Evolutionary conservation across 1,140 invertebrate genomes (phyloP), one percentile per base, ranked within the genome.

Genomic region (Stegodyphus mimosarum): DNA sequence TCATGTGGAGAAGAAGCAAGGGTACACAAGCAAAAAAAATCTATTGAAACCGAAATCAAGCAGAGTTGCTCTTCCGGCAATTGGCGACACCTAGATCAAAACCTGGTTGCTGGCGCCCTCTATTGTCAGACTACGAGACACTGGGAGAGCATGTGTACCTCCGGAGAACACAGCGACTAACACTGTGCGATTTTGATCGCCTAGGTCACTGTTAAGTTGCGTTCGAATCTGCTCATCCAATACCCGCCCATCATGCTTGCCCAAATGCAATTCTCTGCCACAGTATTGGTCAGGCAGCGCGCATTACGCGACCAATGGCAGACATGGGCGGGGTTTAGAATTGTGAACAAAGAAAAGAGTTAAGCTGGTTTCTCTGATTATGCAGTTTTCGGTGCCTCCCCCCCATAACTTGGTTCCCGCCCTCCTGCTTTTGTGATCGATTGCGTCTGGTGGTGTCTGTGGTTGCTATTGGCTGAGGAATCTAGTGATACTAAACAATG

Each of bases 201-300:
- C 49, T 63, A 70, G 72, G n/a, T 75, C 49, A 64, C 50, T 84
- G 72, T 75, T 69, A 84, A 71, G 53, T 51, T 18, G 17, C 81
- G 60, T 52, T 84, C 71, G 72, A 51, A 11, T 73, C 79, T 81
- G 79, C 79, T 81, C 79, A 81, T 75, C 81, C 81, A 84, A 84
- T 84, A 73, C 81, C 71, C 81, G 81, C 81, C 81, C 60, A 74
- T 84, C 81, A 84, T 75, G 81, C 73, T 75, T 33, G 73, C 81
- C 73, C 81, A 84, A 60, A 84, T 76, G 72, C 73, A 50, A 70
- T 75, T 84, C 81, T 76, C 15, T 48, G 64, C 50, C 13, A 49
- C 63, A 76, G 72, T 66, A 84, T 84, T 84, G 81, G 81, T 48
- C 50, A 67, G n/a, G 69, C 64, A 80, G 64, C 17, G 66, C 50